Base-by-base conservation (phyloP, 2,113 vertebrate genomes). In the Rhinolophus ferrumequinum region DNA sequence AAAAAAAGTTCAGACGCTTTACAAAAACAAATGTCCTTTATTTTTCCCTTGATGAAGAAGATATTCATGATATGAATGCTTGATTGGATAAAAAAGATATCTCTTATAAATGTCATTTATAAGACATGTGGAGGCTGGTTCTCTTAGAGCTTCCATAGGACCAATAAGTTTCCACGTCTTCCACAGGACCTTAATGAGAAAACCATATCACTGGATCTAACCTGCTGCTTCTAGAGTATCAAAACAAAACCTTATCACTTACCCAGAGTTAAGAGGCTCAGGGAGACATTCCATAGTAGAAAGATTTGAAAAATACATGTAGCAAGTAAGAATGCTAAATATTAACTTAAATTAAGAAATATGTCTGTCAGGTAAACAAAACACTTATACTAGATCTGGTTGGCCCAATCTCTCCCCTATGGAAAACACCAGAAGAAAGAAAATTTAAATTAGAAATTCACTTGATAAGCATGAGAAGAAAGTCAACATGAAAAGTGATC, bases 371-470 rank as follows among this genome's bases (percentile, higher is more conserved):
- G 79, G 13, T 52, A 44, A 82, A 56, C 22, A 70, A 91, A 94
- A 84, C 38, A 85, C 76, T 56, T 77, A 47, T n/a, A 76, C 15
- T 69, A 66, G 5, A 26, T 50, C 41, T 94, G 16, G 50, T 30
- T 83, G 58, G 19, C 44, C 79, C 18, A 56, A 58, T 64, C 1
- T 52, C 5, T 81, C 56, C 26, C 30, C 12, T 60, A 60, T 38
- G 66, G 47, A 84, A 88, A 79, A 96, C 54, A 73, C 7, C 47
- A 87, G 33, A 69, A 79, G 13, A 90, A 90, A 28, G 21, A 54
- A 95, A 92, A 52, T 5, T 47, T 28, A 66, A 56, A 89, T 94
- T 22, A 79, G 38, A 91, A 95, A 41, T 81, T 69, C 28, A 84
- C n/a, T 86, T 95, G 26, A 76, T 67, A 5, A 92, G 3, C 16